Evolutionary conservation across 1,140 invertebrate species (phyloP).

Genomic region (Aradophagus sp.): DNA sequence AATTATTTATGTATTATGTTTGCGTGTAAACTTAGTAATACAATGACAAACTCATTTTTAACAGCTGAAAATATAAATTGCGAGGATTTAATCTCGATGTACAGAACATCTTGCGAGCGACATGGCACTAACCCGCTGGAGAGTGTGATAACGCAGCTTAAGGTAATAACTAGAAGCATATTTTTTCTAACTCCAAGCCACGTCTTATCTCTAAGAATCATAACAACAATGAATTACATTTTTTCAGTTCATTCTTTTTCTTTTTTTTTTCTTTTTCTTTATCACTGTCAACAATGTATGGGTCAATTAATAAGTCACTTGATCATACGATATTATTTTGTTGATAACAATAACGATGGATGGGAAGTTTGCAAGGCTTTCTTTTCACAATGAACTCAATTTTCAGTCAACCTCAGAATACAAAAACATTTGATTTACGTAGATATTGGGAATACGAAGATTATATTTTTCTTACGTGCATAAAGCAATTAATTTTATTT

Average conservation of each 20-base stretch:
- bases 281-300: too few relatives aligned
- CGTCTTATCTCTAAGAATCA: conserved; percentile 21
- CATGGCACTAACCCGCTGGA: conserved; percentile 81
- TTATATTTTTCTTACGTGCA: too few relatives aligned
- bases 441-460: too few relatives aligned
- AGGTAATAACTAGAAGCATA: conserved; percentile 72
- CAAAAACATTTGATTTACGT: too few relatives aligned
- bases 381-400: too few relatives aligned
- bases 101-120: conserved; percentile 81
- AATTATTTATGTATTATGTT: too few relatives aligned
- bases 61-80: conserved; percentile 74
- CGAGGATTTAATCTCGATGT: conserved; percentile 81
- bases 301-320: too few relatives aligned
- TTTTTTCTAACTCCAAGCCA: conserved; percentile 54
- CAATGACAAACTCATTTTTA: conserved; percentile 64
- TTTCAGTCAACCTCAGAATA: too few relatives aligned
- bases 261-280: neutral
- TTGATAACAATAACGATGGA: too few relatives aligned
- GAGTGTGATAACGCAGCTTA: conserved; percentile 82
- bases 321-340: too few relatives aligned
- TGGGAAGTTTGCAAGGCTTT: too few relatives aligned
- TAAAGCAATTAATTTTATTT: too few relatives aligned
- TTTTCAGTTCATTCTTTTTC: conserved; percentile 1
- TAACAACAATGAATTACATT: conserved; percentile 4
- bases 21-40: conserved; percentile 38